A percentile compares a stretch with the other conserved stretches of the same genome.
Evolutionary conservation across 2,888 invertebrate species (phyloP).

Genomic region (Rotaria macrura): DNA sequence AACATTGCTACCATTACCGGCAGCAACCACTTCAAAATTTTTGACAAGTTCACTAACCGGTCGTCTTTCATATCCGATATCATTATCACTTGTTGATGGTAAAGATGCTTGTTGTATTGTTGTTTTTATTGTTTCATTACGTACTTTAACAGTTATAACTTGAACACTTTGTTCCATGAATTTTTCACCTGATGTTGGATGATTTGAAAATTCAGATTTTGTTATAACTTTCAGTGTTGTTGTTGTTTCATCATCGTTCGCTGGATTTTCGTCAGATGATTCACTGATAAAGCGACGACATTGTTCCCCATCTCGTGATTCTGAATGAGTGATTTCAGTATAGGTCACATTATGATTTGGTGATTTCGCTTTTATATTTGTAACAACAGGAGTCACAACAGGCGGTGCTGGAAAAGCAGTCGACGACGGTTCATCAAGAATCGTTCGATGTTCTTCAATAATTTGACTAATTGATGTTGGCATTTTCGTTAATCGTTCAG

Average conservation of each 20-base stretch:
- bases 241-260: conserved; percentile 8
- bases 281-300: neutral
- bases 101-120: neutral
- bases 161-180: conserved; percentile 7
- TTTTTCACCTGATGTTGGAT: neutral
- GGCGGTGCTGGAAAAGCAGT: neutral
- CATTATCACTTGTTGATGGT: neutral
- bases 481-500: neutral
- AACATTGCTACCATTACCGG: neutral
- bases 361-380: neutral
- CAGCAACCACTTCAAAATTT: conserved; percentile 2
- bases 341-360: neutral
- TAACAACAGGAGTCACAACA: neutral
- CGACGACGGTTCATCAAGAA: neutral
- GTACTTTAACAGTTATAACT: conserved; percentile 18
- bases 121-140: conserved; percentile 19
- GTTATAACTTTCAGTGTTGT: conserved; percentile 15
- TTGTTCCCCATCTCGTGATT: neutral
- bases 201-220: conserved; percentile 8
- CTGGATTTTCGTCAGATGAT: neutral
- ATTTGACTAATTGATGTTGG: neutral
- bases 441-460: neutral
- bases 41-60: conserved; percentile 19
- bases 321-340: neutral
- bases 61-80: neutral